Evolutionary conservation across 1,140 invertebrate species (phyloP), one percentile per base, ranked within the genome.

Genomic region (Propsilocerus akamusi): DNA sequence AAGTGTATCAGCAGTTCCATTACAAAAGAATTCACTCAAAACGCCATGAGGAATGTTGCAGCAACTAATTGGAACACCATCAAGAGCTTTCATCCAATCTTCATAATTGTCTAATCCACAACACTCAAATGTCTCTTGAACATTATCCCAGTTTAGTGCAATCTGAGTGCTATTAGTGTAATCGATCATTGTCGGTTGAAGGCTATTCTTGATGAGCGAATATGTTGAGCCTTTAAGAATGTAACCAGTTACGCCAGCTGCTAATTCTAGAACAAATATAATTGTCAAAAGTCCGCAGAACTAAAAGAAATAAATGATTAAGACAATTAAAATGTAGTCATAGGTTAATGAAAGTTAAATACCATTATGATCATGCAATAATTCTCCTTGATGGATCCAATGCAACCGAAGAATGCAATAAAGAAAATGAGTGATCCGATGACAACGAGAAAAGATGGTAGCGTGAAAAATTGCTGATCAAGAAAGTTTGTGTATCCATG

Each of bases 351-450:
- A n/a, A 32, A 4, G 4, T 25, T 23, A 14, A 62, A 72, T 72
- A 85, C 82, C 57, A 78, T 81, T 30, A 86, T 68, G 25, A 85
- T 75, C 75, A 91, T 80, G 59, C 82, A 85, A 55, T 85, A 78
- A 60, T 78, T 88, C 62, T 90, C 85, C 59, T 76, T 80, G 26
- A 81, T 70, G 1, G 86, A 86, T 25, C 88, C 88, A 64, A 85
- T 91, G 65, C 87, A 92, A 55, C 88, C 88, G 53, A 88, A 81
- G 66, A 87, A 88, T 0, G 86, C 76, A 28, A 89, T 81, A 48
- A 89, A 61, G 59, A 89, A 85, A 37, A 89, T 78, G 30, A 89
- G 77, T 2, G 75, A 61, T 7, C 88, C 88, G 25, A 86, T 77
- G 7, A 83, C 76, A 48, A 91, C 84, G 34, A 87, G 69, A 41